phyloP scores from a whole-genome alignment of 1,140 invertebrate genomes.

The Agrypnia vestita region DNA sequence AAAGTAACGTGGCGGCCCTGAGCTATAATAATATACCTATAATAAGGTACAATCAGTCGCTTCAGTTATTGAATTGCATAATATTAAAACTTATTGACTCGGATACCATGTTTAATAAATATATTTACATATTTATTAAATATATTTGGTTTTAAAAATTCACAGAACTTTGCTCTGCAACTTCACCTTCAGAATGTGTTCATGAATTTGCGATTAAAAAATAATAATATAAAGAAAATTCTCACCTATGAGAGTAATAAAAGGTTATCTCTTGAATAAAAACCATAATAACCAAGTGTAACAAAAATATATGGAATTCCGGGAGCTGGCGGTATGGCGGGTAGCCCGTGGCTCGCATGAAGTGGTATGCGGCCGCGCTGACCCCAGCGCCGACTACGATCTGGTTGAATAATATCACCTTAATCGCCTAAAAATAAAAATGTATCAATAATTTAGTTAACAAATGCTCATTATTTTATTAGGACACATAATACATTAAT shows the following conservation, averaged over 20 bases:
- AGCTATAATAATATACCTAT: too few species aligned
- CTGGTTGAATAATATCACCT: conserved; percentile 86
- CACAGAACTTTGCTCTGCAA: too few species aligned
- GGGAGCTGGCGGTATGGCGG: conserved; percentile 75
- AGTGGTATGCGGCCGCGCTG: conserved; percentile 73
- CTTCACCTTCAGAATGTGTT: too few species aligned
- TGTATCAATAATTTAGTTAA: background rate
- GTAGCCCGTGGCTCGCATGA: conserved; percentile 79
- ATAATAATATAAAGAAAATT: background rate
- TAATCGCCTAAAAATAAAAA: conserved; percentile 74
- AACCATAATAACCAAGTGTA: conserved; percentile 85
- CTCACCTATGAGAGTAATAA: conserved; percentile 89
- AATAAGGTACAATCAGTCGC: too few species aligned
- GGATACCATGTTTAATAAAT: too few species aligned
- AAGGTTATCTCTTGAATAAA: conserved; percentile 89
- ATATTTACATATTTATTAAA: too few species aligned
- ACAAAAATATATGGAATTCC: conserved; percentile 87
- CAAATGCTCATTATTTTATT: too few species aligned
- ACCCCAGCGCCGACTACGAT: conserved; percentile 81
- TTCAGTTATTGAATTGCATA: too few species aligned
- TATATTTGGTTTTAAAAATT: background rate
- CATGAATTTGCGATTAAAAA: background rate
- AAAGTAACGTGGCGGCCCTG: too few species aligned
- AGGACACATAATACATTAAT: too few species aligned
- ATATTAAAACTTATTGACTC: too few species aligned